Conservation (phyloP, 30 jellyfish, hydroid and myxozoan genomes). For the Hydra vulgaris region DNA sequence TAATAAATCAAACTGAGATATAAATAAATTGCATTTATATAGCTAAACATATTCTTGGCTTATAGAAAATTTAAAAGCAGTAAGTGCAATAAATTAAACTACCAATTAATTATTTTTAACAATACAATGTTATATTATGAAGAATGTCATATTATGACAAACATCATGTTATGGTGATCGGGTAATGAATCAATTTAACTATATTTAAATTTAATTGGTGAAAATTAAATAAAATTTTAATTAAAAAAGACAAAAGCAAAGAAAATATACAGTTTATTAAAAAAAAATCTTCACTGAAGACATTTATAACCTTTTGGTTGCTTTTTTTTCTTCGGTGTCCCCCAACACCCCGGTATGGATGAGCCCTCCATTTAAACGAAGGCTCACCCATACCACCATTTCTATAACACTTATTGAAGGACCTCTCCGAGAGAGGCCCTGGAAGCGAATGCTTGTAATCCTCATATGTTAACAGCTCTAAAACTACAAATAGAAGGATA, state of each 20-base stretch:
- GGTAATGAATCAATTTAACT: background rate
- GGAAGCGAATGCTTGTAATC: background rate
- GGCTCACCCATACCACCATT: background rate
- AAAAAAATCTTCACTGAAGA: background rate
- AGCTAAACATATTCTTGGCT: background rate
- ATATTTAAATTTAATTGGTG: background rate
- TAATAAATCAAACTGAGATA: background rate
- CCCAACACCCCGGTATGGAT: background rate
- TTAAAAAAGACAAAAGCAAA: background rate
- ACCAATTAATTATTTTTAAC: background rate
- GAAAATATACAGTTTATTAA: background rate
- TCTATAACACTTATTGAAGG: background rate
- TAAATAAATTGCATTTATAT: background rate
- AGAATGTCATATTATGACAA: background rate
- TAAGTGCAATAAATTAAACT: background rate
- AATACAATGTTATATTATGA: background rate
- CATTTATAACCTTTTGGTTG: background rate
- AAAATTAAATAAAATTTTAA: no score
- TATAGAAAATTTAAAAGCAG: background rate
- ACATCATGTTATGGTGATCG: background rate
- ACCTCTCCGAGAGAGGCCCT: background rate
- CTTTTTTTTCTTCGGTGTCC: background rate
- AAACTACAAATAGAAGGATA: background rate
- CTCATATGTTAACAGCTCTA: background rate
- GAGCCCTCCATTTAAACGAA: background rate